Evolutionary conservation across 2,888 invertebrate genomes (phyloP).

Genomic region (Galeruca laticollis): DNA sequence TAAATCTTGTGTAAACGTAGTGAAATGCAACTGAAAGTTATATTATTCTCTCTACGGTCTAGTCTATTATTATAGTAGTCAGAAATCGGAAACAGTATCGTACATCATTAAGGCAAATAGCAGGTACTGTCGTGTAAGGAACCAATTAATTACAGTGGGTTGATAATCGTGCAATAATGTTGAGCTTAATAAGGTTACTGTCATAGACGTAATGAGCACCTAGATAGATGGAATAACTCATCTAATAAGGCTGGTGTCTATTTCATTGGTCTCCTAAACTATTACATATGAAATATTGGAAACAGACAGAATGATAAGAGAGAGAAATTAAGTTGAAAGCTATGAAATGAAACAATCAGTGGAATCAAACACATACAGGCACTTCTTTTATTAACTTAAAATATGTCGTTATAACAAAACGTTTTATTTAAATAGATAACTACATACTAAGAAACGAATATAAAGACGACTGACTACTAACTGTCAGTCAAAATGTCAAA

Average conservation of each 20-base stretch:
- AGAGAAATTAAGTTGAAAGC: too few relatives aligned
- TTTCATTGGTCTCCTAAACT: background rate
- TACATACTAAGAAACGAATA: too few relatives aligned
- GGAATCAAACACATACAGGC: too few relatives aligned
- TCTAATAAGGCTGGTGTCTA: background rate
- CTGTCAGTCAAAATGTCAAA: too few relatives aligned
- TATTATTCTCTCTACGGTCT: background rate
- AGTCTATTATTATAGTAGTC: constrained; percentile 19
- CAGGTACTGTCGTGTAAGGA: constrained; percentile 8
- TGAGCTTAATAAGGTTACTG: background rate
- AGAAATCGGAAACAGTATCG: constrained; percentile 29
- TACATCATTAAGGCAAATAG: constrained; percentile 19
- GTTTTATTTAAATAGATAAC: too few relatives aligned
- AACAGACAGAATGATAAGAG: too few relatives aligned
- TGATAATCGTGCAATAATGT: background rate
- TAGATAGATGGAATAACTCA: background rate
- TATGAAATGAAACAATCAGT: too few relatives aligned
- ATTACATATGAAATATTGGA: too few relatives aligned
- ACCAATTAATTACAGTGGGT: constrained; percentile 2
- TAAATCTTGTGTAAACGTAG: constrained; percentile 9
- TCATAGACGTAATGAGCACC: background rate
- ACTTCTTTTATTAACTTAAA: too few relatives aligned
- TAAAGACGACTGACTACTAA: too few relatives aligned
- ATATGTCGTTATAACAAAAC: too few relatives aligned
- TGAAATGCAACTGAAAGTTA: constrained; percentile 27